Conservation (phyloP, 2,113 vertebrate genomes). For the Bos taurus region ARS-UCD2.0 NC_037329.1:27497001-27497500, state of each 20-base stretch:
- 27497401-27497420: not conserved
- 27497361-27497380: constrained; percentile 1
- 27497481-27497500: not conserved
- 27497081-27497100: not conserved
- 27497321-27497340: not conserved
- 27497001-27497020: not conserved
- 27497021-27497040: not conserved
- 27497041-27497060: not conserved
- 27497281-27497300: not conserved
- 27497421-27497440: not conserved
- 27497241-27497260: not conserved
- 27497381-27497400: not conserved
- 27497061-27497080: not conserved
- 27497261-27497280: not conserved
- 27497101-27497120: not conserved
- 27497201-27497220: not conserved
- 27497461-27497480: not conserved
- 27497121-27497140: not conserved
- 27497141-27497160: not conserved
- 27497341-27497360: not conserved
- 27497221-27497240: not conserved
- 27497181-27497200: not conserved
- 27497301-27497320: not conserved
- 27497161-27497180: not conserved
- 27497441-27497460: not conserved